Evolutionary conservation across 2,797 vertebrate genomes (phyloP).

Genomic region (Enteromius afrohamiltoni): DNA sequence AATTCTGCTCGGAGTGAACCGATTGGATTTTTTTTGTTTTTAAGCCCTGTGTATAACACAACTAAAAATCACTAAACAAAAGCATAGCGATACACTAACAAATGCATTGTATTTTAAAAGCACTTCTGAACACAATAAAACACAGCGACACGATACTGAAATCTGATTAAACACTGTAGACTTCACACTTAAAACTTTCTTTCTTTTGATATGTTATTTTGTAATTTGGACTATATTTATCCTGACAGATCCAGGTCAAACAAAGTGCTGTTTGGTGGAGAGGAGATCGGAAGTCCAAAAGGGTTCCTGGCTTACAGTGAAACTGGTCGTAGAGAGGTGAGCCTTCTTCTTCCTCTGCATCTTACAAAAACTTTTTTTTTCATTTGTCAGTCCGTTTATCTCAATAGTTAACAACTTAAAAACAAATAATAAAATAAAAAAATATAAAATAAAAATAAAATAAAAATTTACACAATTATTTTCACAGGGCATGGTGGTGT

Average conservation of each 20-base stretch:
- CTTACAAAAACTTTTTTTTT: not conserved
- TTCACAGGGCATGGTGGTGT: conserved; percentile 84
- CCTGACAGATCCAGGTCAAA: conserved; percentile 68
- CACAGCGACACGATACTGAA: not conserved
- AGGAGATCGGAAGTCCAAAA: conserved; percentile 56
- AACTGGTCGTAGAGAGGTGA: conserved; percentile 72
- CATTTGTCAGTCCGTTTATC: not conserved
- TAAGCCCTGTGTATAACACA: not conserved
- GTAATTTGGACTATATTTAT: conserved; percentile 10
- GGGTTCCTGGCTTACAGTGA: conserved; percentile 89
- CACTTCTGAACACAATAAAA: not conserved
- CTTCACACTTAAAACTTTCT: too few relatives aligned
- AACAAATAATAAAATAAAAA: too few relatives aligned
- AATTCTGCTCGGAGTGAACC: too few relatives aligned
- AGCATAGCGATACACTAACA: not conserved
- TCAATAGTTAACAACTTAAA: too few relatives aligned
- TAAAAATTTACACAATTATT: not conserved
- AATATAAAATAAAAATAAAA: too few relatives aligned
- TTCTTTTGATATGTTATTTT: not conserved
- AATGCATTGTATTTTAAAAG: not conserved
- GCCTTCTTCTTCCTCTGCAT: conserved; percentile 36
- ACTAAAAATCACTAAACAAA: not conserved
- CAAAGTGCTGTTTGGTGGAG: conserved; percentile 62
- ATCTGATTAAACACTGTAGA: not conserved
- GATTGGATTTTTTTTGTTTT: too few relatives aligned